Evolutionary conservation across 2,888 invertebrate genomes (phyloP).

Genomic region (Diplolepis rosae): DNA sequence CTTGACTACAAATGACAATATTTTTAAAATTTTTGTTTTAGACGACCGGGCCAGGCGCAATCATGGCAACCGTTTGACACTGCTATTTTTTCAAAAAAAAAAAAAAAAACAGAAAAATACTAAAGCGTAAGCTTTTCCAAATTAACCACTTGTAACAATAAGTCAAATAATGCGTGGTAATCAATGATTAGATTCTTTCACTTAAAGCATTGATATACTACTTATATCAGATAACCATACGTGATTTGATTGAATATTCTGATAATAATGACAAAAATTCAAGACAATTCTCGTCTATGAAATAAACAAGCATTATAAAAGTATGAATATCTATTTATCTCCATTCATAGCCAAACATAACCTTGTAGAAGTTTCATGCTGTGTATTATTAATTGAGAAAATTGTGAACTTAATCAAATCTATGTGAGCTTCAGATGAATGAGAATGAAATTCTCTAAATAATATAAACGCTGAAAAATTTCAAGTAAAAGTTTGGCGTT

Average conservation of each 20-base stretch:
- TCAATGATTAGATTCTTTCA: conserved; percentile 2
- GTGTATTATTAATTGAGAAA: background rate
- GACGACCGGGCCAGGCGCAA: too few relatives aligned
- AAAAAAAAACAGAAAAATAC: too few relatives aligned
- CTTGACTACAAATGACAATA: too few relatives aligned
- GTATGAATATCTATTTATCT: background rate
- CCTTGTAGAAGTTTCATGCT: background rate
- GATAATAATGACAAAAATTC: conserved; percentile 1
- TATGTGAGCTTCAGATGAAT: too few relatives aligned
- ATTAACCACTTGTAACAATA: background rate
- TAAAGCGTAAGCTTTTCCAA: too few relatives aligned
- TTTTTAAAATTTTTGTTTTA: too few relatives aligned
- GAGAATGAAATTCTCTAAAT: too few relatives aligned
- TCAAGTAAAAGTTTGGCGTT: too few relatives aligned
- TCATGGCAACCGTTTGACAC: too few relatives aligned
- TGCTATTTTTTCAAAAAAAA: too few relatives aligned
- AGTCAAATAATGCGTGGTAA: background rate
- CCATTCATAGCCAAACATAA: conserved; percentile 1
- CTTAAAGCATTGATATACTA: background rate
- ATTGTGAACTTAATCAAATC: too few relatives aligned
- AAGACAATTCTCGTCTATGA: background rate
- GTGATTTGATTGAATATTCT: background rate
- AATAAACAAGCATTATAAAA: conserved; percentile 14
- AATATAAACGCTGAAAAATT: too few relatives aligned
- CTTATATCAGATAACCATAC: background rate